Evolutionary conservation across 2,888 invertebrate species (phyloP).

Genomic region (Schizaphis graminum): DNA sequence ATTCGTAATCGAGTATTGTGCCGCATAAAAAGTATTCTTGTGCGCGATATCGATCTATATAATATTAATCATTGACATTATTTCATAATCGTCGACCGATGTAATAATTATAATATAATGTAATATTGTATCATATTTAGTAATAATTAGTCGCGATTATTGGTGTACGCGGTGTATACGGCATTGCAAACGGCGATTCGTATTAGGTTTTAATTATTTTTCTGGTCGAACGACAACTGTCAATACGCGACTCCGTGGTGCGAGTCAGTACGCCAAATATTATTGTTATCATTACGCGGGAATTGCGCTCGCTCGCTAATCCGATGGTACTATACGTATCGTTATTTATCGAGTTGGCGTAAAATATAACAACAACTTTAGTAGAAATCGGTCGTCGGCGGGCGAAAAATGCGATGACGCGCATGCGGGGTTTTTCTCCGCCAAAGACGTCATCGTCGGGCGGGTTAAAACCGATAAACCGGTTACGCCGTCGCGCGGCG

Average conservation of each 20-base stretch:
- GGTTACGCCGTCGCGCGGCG: neutral
- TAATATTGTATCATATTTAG: neutral
- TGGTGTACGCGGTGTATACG: no score
- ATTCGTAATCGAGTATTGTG: neutral
- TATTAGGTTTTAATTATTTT: neutral
- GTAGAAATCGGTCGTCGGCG: neutral
- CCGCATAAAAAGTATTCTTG: neutral
- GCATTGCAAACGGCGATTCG: neutral
- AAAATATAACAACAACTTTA: neutral
- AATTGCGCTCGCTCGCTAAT: neutral
- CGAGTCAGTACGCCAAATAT: neutral
- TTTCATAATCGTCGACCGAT: neutral
- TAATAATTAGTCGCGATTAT: no score
- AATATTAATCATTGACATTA: neutral
- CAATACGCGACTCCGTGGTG: neutral
- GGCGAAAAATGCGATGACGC: neutral
- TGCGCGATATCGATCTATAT: neutral
- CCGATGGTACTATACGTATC: no score
- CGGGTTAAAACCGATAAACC: neutral
- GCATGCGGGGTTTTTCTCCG: neutral
- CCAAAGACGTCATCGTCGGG: neutral
- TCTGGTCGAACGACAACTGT: neutral
- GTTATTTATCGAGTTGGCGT: neutral
- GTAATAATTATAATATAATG: neutral
- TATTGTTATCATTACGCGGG: neutral